Conservation (phyloP, 2,113 vertebrate genomes). For the Podarcis cretensis region DNA sequence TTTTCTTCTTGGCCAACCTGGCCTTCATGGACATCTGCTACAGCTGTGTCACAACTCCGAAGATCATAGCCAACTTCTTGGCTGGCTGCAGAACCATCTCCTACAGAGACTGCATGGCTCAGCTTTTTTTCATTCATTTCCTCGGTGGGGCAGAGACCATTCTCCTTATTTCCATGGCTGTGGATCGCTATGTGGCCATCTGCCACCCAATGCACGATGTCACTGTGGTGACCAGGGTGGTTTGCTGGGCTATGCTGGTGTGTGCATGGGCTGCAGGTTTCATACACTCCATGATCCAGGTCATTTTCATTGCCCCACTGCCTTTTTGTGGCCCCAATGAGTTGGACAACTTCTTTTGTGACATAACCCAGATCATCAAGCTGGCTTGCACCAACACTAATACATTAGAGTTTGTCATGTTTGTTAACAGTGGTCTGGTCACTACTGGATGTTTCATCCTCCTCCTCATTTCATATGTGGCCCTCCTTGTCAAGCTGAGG, state of each 20-base stretch:
- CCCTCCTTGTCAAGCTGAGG: slow-evolving; percentile 38
- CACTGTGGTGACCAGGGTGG: slow-evolving; percentile 26
- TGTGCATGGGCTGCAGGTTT: not conserved
- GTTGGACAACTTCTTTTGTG: slow-evolving; percentile 63
- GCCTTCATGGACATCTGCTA: slow-evolving; percentile 47
- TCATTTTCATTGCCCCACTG: slow-evolving; percentile 17
- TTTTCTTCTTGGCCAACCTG: slow-evolving; percentile 48
- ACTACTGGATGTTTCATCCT: too few relatives aligned
- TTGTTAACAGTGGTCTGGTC: not conserved
- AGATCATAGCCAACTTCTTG: slow-evolving; percentile 52
- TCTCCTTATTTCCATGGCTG: slow-evolving; percentile 52
- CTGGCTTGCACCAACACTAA: slow-evolving; percentile 46
- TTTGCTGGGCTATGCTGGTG: slow-evolving; percentile 9
- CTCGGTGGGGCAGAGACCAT: slow-evolving; percentile 36
- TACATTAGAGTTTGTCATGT: too few relatives aligned
- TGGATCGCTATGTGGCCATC: slow-evolving; percentile 49
- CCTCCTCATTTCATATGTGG: slow-evolving; percentile 46
- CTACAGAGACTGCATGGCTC: slow-evolving; percentile 48
- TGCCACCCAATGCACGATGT: slow-evolving; percentile 45
- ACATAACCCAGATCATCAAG: slow-evolving; percentile 52
- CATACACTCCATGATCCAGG: too few relatives aligned
- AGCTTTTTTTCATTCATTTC: slow-evolving; percentile 56
- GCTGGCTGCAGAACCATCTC: slow-evolving; percentile 35
- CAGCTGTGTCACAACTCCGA: slow-evolving; percentile 50
- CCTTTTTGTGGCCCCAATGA: slow-evolving; percentile 49